A percentile compares a stretch with the other conserved stretches of the same genome.
phyloP scores from a whole-genome alignment of 2,888 invertebrate species.

The Napeogenes inachia region DNA sequence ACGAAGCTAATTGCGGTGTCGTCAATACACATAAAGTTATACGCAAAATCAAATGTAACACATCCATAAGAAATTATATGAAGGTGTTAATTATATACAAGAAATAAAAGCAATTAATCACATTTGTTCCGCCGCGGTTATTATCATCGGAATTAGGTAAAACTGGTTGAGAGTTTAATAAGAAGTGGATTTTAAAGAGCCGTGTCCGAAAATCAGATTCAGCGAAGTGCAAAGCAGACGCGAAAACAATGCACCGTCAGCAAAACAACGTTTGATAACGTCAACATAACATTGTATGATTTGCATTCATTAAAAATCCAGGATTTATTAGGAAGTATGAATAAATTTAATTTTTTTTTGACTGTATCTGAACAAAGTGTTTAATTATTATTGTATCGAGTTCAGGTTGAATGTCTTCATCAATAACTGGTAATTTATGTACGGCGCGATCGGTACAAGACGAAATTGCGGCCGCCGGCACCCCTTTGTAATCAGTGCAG shows the following conservation, averaged over 20 bases:
- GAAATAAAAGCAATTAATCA: slow-evolving; percentile 55
- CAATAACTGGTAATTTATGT: slow-evolving; percentile 78
- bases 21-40: slow-evolving; percentile 28
- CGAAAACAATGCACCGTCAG: slow-evolving; percentile 59
- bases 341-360: not conserved
- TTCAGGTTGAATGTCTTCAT: slow-evolving; percentile 76
- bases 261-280: slow-evolving; percentile 52
- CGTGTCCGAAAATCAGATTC: slow-evolving; percentile 53
- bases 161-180: slow-evolving; percentile 52
- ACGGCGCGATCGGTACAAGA: slow-evolving; percentile 74
- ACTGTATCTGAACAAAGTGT: not conserved
- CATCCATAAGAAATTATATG: slow-evolving; percentile 36
- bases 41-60: slow-evolving; percentile 33
- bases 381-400: slow-evolving; percentile 55
- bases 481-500: slow-evolving; percentile 77
- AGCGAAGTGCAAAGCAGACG: slow-evolving; percentile 72
- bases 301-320: slow-evolving; percentile 14
- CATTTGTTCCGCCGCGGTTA: slow-evolving; percentile 56
- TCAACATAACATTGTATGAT: slow-evolving; percentile 24
- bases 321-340: not conserved
- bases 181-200: slow-evolving; percentile 48
- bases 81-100: slow-evolving; percentile 49
- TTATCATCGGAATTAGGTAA: slow-evolving; percentile 67
- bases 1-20: slow-evolving; percentile 56
- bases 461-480: slow-evolving; percentile 80